phyloP scores from a whole-genome alignment of 2,888 invertebrate genomes.

The Incurvaria masculella region DNA sequence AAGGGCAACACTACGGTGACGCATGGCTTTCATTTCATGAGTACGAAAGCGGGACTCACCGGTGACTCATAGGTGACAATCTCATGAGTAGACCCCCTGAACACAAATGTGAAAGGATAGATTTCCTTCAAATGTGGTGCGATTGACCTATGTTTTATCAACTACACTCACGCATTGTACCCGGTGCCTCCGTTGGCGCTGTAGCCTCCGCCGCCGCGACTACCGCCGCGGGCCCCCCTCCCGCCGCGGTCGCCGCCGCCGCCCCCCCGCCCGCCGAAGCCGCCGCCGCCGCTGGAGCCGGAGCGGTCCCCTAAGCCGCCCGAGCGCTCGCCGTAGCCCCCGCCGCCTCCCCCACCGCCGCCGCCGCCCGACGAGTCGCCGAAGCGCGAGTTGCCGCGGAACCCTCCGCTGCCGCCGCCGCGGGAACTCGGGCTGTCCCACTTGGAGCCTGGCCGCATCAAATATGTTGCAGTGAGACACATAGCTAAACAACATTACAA shows the following conservation, averaged over 20 bases:
- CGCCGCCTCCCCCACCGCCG: background rate
- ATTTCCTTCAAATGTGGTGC: too few species aligned
- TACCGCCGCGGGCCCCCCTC: conserved; percentile 22
- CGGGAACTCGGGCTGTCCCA: background rate
- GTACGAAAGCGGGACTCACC: too few species aligned
- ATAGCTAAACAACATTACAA: too few species aligned
- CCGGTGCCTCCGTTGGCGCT: background rate
- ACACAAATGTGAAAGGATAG: too few species aligned
- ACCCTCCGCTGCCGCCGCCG: conserved; percentile 29
- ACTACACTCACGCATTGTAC: background rate
- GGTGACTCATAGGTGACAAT: too few species aligned
- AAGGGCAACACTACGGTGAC: too few species aligned
- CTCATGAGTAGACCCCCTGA: too few species aligned
- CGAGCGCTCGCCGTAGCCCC: background rate
- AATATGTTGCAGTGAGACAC: too few species aligned
- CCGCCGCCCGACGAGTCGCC: background rate
- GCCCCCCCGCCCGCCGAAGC: background rate
- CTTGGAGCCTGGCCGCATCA: background rate
- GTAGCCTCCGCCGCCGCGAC: conserved; percentile 11
- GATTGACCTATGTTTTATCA: too few species aligned
- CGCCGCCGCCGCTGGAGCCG: background rate
- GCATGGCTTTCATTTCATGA: too few species aligned
- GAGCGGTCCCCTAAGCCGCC: background rate
- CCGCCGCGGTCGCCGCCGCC: conserved; percentile 17
- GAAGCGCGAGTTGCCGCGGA: conserved; percentile 43